These are phyloP conservation scores for Thunnus maccoyii DNA, from an alignment of 2,113 vertebrate genomes.

Conservation along the genomic window DNA sequence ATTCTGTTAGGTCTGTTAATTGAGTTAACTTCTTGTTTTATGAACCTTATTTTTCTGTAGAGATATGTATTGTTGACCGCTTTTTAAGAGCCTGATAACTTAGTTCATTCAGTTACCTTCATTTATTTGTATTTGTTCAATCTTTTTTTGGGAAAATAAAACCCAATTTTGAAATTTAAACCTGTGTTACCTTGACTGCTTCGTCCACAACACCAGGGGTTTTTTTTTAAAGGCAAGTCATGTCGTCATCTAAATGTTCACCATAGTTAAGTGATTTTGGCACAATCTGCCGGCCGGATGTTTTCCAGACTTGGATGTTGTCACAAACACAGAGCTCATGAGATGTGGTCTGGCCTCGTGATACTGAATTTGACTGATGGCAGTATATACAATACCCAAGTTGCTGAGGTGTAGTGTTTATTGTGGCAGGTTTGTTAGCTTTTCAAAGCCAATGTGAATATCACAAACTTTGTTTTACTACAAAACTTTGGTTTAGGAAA, in stretches of 20 bases:
- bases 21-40: too few relatives aligned
- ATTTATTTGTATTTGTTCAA: too few relatives aligned
- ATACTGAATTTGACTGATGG: conserved; percentile 11
- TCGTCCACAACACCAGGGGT: background rate
- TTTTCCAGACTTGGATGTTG: conserved; percentile 39
- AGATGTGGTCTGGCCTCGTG: conserved; percentile 38
- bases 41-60: too few relatives aligned
- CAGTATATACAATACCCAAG: background rate
- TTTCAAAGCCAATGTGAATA: conserved; percentile 2
- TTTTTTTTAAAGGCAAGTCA: conserved; percentile 11
- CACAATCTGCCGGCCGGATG: conserved; percentile 11
- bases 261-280: conserved; percentile 23
- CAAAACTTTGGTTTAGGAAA: conserved; percentile 11
- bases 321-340: conserved; percentile 25
- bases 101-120: too few relatives aligned
- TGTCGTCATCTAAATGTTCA: conserved; percentile 28
- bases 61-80: too few relatives aligned
- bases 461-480: conserved; percentile 15
- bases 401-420: conserved; percentile 16
- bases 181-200: too few relatives aligned
- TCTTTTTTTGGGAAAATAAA: too few relatives aligned
- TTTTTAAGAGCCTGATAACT: too few relatives aligned
- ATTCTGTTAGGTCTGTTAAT: too few relatives aligned
- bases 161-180: too few relatives aligned
- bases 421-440: background rate